These are phyloP conservation scores for Drosophila triauraria DNA, from an alignment of 1,140 invertebrate genomes.

Conservation along the genomic window DNA sequence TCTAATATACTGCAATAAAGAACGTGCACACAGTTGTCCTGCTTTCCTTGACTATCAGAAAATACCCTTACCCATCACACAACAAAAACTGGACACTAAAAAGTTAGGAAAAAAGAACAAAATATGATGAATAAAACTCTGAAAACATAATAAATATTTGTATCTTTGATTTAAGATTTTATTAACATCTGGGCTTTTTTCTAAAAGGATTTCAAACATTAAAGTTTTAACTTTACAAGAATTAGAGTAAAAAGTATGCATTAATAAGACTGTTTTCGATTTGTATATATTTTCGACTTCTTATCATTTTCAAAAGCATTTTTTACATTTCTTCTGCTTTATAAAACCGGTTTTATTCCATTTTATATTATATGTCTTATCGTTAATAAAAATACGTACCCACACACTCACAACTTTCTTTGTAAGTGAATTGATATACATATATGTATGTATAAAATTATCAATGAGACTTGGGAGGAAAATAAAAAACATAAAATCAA, in stretches of 20 bases:
- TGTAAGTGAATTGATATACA: not conserved
- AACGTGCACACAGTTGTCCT: slow-evolving; percentile 47
- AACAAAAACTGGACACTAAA: slow-evolving; percentile 32
- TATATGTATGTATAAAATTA: slow-evolving; percentile 1
- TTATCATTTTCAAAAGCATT: not conserved
- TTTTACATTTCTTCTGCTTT: not conserved
- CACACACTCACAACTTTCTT: not conserved
- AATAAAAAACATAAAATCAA: not conserved
- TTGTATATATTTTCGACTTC: not conserved
- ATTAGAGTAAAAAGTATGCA: not conserved
- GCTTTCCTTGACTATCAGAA: slow-evolving; percentile 36
- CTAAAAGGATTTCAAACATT: not conserved
- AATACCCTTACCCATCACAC: slow-evolving; percentile 32
- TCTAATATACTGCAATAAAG: slow-evolving; percentile 69
- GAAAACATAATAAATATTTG: slow-evolving; percentile 16
- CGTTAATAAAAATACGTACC: slow-evolving; percentile 7
- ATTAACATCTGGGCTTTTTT: not conserved
- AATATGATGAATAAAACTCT: slow-evolving; percentile 35
- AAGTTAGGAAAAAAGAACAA: slow-evolving; percentile 44
- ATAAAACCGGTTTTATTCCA: slow-evolving; percentile 5
- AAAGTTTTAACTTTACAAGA: no score
- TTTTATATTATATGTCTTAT: slow-evolving; percentile 21
- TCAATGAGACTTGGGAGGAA: slow-evolving; percentile 1
- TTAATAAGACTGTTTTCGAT: not conserved
- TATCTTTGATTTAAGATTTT: not conserved